These are phyloP conservation scores for Austrolebias charrua DNA, from an alignment of 2,797 vertebrate genomes.

Conservation along the genomic window DNA sequence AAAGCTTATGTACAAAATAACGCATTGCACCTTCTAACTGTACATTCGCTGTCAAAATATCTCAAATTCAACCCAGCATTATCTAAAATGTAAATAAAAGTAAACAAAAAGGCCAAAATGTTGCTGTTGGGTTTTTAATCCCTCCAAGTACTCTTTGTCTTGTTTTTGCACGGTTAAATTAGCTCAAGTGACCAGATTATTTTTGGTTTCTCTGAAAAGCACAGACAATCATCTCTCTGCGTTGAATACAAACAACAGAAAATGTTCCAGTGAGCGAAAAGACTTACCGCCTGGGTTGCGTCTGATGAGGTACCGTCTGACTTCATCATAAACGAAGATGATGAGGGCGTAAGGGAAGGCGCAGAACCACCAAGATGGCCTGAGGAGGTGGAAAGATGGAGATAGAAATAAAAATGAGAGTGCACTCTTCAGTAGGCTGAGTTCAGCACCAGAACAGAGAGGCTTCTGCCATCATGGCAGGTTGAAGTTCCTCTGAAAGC, in stretches of 20 bases:
- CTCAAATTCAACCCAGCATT: neutral
- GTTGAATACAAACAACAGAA: neutral
- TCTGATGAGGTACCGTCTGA: constrained; percentile 91
- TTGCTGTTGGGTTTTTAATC: no score
- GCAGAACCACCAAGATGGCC: constrained; percentile 97
- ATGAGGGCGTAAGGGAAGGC: constrained; percentile 97
- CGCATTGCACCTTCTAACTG: neutral
- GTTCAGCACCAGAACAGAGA: neutral
- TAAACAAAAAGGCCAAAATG: no score
- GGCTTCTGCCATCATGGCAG: neutral
- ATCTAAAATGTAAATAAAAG: neutral
- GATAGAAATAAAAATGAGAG: constrained; percentile 1
- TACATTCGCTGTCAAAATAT: neutral
- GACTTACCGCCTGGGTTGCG: constrained; percentile 93
- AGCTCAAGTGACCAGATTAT: neutral
- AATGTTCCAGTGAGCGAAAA: neutral
- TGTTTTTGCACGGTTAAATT: neutral
- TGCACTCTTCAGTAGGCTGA: neutral
- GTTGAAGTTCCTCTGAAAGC: constrained; percentile 14
- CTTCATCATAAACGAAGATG: constrained; percentile 96
- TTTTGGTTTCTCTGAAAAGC: neutral
- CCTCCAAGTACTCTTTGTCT: neutral
- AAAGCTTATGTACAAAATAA: constrained; percentile 7
- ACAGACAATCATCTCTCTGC: neutral
- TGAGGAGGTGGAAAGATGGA: constrained; percentile 48